A percentile compares a stretch with the other conserved stretches of the same genome.
These are phyloP conservation scores for Rostratula benghalensis DNA, from an alignment of 2,113 vertebrate genomes.

Conservation along the genomic window DNA sequence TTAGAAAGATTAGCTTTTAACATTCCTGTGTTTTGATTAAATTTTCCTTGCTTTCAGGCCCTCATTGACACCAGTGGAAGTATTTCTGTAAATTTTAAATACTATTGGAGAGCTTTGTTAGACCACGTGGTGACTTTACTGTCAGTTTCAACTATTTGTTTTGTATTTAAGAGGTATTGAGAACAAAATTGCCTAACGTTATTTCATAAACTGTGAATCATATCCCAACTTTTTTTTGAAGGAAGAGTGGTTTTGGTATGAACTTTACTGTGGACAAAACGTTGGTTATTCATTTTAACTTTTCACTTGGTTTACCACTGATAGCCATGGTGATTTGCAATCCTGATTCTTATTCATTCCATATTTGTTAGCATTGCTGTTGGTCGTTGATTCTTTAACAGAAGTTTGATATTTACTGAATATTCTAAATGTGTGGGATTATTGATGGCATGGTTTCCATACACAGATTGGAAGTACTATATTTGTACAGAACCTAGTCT, in stretches of 20 bases:
- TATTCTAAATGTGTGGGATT: conserved; percentile 34
- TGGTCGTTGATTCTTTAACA: conserved; percentile 1
- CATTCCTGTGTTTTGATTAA: not conserved
- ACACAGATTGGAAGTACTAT: conserved; percentile 43
- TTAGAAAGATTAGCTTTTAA: not conserved
- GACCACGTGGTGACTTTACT: not conserved
- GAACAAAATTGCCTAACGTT: not conserved
- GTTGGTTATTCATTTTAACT: not conserved
- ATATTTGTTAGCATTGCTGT: not conserved
- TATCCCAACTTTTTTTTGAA: not conserved
- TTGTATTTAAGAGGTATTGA: not conserved
- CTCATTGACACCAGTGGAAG: not conserved
- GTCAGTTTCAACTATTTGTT: not conserved
- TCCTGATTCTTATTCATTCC: not conserved
- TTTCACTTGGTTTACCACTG: not conserved
- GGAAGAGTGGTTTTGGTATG: not conserved
- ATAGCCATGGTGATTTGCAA: not conserved
- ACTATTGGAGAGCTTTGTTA: not conserved
- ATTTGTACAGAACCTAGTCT: conserved; percentile 18
- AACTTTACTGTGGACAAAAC: not conserved
- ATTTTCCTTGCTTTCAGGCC: not conserved
- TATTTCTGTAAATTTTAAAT: not conserved
- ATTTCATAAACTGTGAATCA: not conserved
- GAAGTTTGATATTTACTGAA: conserved; percentile 32
- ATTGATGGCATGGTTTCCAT: conserved; percentile 41